Evolutionary conservation across 2,797 vertebrate genomes (phyloP), one percentile per base, ranked within the genome.

Genomic region (Mus spretus): DNA sequence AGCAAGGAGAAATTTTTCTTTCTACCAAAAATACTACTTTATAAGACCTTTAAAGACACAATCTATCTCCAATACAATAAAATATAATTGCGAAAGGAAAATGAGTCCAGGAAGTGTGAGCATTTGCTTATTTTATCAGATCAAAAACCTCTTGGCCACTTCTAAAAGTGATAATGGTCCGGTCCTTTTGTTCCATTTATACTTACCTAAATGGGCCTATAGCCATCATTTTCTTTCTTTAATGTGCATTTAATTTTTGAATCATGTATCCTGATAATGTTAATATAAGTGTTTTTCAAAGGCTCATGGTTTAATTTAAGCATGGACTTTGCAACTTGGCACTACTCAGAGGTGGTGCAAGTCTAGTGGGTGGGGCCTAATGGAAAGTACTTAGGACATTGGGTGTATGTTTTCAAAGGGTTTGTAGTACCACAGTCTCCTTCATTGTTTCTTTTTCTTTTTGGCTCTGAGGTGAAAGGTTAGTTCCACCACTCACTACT

Each of bases 11-110:
- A 91, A 92, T 85, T 50, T 9, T 61, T 93, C 7, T 53, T 8
- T 95, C 26, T 93, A 85, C 14, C 55, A 80, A 19, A 78, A 78
- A 85, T 57, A 61, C 84, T 84, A 79, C 67, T 57, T 1, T 34
- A 79, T 20, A 63, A 26, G 86, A 77, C 3, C 82, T 40, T 75
- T 96, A 53, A 94, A 94, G 37, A 79, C 9, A 11, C 78, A 95
- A 92, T 3, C 6, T 2, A 79, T 75, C 10, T 44, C 55, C 1
- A 75, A n/a, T 75, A 88, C 6, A 63, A 65, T 79, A 44, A 93
- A 91, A 86, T 19, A 59, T 74, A 88, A 92, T 77, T 94, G 12
- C 84, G 84, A 88, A 67, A 47, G n/a, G 37, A 63, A 93, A 90
- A 14, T 37, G 47, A 75, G 13, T 85, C 34, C 12, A 34, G 70